These are phyloP conservation scores for Nothoprocta pentlandii DNA, from an alignment of 2,113 vertebrate species.

Conservation along the genomic window DNA sequence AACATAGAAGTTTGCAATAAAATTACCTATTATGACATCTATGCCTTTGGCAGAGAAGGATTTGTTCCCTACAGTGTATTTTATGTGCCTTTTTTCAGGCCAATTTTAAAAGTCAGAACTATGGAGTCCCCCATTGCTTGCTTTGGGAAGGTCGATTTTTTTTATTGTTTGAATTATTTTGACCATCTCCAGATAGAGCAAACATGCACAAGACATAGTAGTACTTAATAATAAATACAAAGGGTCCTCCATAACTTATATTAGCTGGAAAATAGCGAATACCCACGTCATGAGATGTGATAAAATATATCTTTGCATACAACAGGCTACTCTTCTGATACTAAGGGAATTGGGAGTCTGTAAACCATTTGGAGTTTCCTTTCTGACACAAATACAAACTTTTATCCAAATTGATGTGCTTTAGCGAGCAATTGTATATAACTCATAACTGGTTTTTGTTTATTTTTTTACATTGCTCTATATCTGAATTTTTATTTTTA, in stretches of 20 bases:
- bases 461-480: not conserved
- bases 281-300: not conserved
- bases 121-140: not conserved
- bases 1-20: constrained; percentile 1
- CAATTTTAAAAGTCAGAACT: not conserved
- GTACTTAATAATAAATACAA: constrained; percentile 28
- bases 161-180: constrained; percentile 51
- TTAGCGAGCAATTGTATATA: not conserved
- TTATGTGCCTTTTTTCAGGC: not conserved
- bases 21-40: not conserved
- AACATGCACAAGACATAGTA: constrained; percentile 1
- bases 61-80: not conserved
- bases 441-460: not conserved
- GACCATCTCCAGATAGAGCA: not conserved
- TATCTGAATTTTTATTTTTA: constrained; percentile 9
- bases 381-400: not conserved
- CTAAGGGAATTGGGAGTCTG: not conserved
- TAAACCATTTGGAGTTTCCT: not conserved
- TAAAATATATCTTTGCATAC: not conserved
- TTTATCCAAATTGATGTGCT: not conserved
- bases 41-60: not conserved
- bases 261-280: not conserved
- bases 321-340: constrained; percentile 19
- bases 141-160: not conserved
- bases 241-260: not conserved